Percentiles rank a stretch among this genome's conserved stretches.
Evolutionary conservation across 2,797 vertebrate genomes (phyloP).

Genomic region (Sebastolobus altivelis): DNA sequence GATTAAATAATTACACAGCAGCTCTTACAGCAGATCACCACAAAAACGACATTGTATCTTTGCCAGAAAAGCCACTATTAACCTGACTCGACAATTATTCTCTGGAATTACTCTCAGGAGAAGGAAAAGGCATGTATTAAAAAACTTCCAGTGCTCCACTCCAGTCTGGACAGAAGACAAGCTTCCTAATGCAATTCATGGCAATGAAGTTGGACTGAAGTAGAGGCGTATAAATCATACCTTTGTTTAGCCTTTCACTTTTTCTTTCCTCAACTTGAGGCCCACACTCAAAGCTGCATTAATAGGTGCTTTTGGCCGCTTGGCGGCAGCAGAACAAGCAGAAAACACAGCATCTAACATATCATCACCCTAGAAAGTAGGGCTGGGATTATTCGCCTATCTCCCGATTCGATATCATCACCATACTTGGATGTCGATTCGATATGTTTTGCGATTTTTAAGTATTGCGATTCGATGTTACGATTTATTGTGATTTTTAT

Average conservation of each 20-base stretch:
- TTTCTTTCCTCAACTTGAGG: slow-evolving; percentile 23
- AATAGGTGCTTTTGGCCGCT: background rate
- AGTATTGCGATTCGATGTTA: no score
- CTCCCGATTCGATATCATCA: no score
- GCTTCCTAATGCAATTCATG: slow-evolving; percentile 43
- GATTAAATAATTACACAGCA: slow-evolving; percentile 78
- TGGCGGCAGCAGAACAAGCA: background rate
- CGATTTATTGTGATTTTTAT: no score
- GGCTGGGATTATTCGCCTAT: no score
- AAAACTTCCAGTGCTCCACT: slow-evolving; percentile 35
- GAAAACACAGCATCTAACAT: slow-evolving; percentile 8
- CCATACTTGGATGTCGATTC: no score
- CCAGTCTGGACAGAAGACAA: slow-evolving; percentile 47
- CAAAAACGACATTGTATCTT: slow-evolving; percentile 71
- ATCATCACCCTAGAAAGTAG: background rate
- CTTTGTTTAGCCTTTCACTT: slow-evolving; percentile 35
- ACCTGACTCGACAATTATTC: slow-evolving; percentile 70
- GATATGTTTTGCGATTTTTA: no score
- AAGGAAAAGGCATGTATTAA: slow-evolving; percentile 48
- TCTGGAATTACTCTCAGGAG: slow-evolving; percentile 63
- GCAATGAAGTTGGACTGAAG: slow-evolving; percentile 32
- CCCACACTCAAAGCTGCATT: background rate
- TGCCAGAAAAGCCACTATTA: slow-evolving; percentile 72
- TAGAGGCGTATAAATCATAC: slow-evolving; percentile 48
- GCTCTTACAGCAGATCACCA: slow-evolving; percentile 64